Conservation (phyloP, 2,888 invertebrate genomes). For the Lasioglossum malachurum region DNA sequence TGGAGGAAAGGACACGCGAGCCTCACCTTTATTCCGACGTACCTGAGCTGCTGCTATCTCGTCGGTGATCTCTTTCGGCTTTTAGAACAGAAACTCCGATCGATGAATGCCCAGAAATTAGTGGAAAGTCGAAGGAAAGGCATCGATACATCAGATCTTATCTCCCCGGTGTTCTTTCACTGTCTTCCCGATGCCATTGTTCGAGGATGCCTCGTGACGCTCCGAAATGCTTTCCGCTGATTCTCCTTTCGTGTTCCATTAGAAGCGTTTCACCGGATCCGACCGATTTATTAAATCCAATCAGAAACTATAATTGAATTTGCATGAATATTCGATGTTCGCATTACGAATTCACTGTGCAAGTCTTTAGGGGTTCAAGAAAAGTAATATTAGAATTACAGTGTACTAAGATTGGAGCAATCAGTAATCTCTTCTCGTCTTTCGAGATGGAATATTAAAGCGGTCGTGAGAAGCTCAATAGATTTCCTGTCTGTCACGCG, state of each 20-base stretch:
- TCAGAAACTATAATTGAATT: neutral
- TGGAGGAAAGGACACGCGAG: conserved; percentile 47
- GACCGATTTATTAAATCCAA: conserved; percentile 1
- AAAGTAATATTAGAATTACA: neutral
- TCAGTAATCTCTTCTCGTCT: neutral
- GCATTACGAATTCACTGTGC: neutral
- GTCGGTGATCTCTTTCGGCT: conserved; percentile 61
- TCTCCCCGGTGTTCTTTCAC: conserved; percentile 55
- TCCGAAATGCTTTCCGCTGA: conserved; percentile 38
- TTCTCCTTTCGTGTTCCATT: conserved; percentile 27
- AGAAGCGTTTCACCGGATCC: neutral
- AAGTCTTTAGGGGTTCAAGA: neutral
- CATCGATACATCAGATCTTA: conserved; percentile 58
- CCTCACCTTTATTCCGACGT: conserved; percentile 61
- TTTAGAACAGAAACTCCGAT: conserved; percentile 26
- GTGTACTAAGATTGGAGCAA: neutral
- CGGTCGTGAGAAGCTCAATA: conserved; percentile 18
- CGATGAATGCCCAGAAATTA: conserved; percentile 63
- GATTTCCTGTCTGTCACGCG: conserved; percentile 44
- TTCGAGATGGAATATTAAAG: neutral
- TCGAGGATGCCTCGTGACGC: conserved; percentile 35
- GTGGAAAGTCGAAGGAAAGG: conserved; percentile 59
- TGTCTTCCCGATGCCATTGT: conserved; percentile 49
- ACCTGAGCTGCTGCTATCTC: conserved; percentile 61
- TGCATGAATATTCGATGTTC: neutral